Conservation (phyloP, 2,113 vertebrate genomes). For the Chamaea fasciata region DNA sequence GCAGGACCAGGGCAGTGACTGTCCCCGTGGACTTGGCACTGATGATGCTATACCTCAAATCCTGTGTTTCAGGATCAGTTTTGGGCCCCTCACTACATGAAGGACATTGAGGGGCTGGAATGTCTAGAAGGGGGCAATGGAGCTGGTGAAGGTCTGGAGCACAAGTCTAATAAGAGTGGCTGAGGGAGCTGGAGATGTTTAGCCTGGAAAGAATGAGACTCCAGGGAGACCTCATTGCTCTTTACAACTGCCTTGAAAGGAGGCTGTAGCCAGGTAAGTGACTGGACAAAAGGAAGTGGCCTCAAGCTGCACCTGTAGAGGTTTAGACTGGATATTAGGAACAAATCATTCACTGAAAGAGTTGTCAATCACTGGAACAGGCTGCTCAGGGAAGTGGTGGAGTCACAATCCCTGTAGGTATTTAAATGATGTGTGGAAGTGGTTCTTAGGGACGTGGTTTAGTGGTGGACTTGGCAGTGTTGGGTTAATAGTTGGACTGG, state of each 20-base stretch:
- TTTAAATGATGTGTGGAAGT: not conserved
- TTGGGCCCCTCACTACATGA: not conserved
- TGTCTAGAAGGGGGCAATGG: not conserved
- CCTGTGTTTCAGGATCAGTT: not conserved
- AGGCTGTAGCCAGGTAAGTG: not conserved
- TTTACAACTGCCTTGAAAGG: not conserved
- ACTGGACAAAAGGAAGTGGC: not conserved
- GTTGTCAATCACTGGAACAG: not conserved
- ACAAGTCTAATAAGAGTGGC: too few species aligned
- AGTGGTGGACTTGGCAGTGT: not conserved
- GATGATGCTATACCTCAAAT: not conserved
- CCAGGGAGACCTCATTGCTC: not conserved
- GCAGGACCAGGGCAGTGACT: not conserved
- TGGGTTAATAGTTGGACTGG: not conserved
- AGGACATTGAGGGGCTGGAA: not conserved
- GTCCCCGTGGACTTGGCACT: fast-evolving
- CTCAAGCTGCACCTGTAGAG: not conserved
- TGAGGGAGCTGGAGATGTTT: not conserved
- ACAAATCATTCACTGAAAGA: not conserved
- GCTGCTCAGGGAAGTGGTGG: not conserved
- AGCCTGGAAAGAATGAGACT: not conserved
- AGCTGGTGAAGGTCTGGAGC: not conserved
- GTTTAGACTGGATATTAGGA: not conserved
- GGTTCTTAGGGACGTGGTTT: not conserved
- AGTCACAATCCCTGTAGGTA: not conserved